Conservation (phyloP, 1,140 invertebrate species). For the Saccostrea cuccullata region DNA sequence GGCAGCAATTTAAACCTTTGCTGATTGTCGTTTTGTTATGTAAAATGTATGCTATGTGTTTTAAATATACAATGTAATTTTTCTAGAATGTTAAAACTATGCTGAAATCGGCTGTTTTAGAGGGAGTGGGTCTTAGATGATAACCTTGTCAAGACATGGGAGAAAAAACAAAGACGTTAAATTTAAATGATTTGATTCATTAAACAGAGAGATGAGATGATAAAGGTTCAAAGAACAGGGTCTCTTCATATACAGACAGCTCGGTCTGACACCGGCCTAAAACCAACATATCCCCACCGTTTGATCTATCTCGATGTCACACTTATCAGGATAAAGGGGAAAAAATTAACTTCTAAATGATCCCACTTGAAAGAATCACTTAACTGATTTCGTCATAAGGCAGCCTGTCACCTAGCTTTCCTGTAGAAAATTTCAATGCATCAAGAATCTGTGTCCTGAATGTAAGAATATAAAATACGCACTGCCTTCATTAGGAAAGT, state of each 20-base stretch:
- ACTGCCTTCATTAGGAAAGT: too few relatives aligned
- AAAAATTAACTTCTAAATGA: neutral
- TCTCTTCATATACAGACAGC: neutral
- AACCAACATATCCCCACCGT: neutral
- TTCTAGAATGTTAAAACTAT: neutral
- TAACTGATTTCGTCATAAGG: slow-evolving; percentile 1
- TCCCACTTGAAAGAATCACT: slow-evolving; percentile 11
- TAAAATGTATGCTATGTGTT: slow-evolving; percentile 26
- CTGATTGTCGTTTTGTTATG: slow-evolving; percentile 11
- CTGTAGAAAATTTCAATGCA: too few relatives aligned
- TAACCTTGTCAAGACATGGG: slow-evolving; percentile 5
- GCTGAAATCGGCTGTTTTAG: neutral
- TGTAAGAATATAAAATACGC: neutral
- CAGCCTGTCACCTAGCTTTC: neutral
- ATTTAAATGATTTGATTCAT: slow-evolving; percentile 30
- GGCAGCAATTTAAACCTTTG: slow-evolving; percentile 13
- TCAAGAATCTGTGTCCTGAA: neutral
- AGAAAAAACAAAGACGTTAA: slow-evolving; percentile 23
- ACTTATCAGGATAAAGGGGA: neutral
- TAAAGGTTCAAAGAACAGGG: neutral
- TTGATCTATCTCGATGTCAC: neutral
- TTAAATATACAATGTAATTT: slow-evolving; percentile 17
- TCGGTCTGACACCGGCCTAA: neutral
- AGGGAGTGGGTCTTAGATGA: neutral
- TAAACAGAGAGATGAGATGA: neutral